Base-by-base conservation (phyloP, 2,888 invertebrate species). In the Hydraecia micacea region DNA sequence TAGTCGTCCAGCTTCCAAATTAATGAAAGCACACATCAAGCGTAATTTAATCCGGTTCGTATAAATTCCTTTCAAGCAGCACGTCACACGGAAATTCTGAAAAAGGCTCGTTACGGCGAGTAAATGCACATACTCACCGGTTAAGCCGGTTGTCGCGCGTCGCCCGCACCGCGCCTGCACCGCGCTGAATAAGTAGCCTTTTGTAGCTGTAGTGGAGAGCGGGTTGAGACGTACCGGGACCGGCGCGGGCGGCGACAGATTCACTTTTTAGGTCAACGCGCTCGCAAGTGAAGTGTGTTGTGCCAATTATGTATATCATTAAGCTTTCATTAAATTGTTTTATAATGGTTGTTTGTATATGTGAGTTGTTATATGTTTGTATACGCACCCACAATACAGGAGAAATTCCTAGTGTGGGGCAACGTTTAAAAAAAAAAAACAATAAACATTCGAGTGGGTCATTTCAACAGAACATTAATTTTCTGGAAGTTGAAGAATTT, bases 181-280 rank as follows among this genome's bases (percentile, higher is more conserved):
- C 55, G 13, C 52, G 58, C 66, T 82, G 67, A 80, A 75, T 82
- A 81, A 84, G 79, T 77, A 79, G 83, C 68, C 69, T 75, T 86
- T 80, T 72, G 72, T 74, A 65, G 25, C 18, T n/a, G 15, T 36
- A 69, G 32, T 68, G 46, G 39, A 70, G 72, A 81, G 65, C 46
- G 55, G 46, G 71, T 74, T 39, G 52, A 80, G 77, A 63, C 7
- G 63, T 28, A 71, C 63, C 62, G 25, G 28, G 25, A 63, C 39
- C 25, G 46, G 11, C 70, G 62, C 4, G 39, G 39, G 58, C 66
- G 42, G 71, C 28, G 25, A 69, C 73, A 77, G 74, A 63, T 74
- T 81, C 65, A 81, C 86, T 66, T 62, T 39, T 74, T 69, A 55
- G 32, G 63, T 65, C 73, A 32, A 36, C 13, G 49, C 28, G n/a